Evolutionary conservation across 2,888 invertebrate genomes (phyloP).

Genomic region (Macrophya alboannulata): DNA sequence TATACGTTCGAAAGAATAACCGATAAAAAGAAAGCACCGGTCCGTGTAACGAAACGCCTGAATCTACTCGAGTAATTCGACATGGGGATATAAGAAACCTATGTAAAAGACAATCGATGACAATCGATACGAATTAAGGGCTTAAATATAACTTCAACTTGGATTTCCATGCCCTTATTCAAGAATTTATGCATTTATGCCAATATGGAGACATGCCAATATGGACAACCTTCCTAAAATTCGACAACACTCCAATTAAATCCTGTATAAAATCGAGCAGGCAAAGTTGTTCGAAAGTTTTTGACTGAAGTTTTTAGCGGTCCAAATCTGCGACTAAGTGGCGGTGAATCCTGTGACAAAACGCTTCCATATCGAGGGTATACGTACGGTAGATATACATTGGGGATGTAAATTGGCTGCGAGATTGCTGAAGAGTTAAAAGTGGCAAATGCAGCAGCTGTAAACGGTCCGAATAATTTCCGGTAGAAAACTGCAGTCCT

Average conservation of each 20-base stretch:
- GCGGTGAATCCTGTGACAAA: neutral
- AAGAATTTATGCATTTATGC: neutral
- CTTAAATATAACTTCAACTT: neutral
- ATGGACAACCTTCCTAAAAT: no score
- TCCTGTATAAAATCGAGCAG: neutral
- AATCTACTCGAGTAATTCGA: neutral
- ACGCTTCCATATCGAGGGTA: neutral
- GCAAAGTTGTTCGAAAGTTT: neutral
- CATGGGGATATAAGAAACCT: neutral
- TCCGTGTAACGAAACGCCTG: neutral
- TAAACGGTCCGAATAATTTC: constrained; percentile 24
- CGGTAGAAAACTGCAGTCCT: constrained; percentile 14
- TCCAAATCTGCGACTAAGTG: no score
- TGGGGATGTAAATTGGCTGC: neutral
- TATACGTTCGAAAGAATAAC: constrained; percentile 14
- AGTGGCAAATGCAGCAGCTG: neutral
- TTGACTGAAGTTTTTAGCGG: neutral
- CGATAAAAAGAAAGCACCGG: neutral
- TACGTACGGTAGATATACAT: neutral
- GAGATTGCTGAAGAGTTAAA: constrained; percentile 11
- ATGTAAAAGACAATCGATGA: neutral
- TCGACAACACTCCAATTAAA: no score
- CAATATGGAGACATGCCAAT: no score
- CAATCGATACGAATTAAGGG: constrained; percentile 3
- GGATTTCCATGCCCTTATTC: neutral